Evolutionary conservation across 2,797 vertebrate species (phyloP), one percentile per base, ranked within the genome.

Genomic region (Halcyon smyrnensis): DNA sequence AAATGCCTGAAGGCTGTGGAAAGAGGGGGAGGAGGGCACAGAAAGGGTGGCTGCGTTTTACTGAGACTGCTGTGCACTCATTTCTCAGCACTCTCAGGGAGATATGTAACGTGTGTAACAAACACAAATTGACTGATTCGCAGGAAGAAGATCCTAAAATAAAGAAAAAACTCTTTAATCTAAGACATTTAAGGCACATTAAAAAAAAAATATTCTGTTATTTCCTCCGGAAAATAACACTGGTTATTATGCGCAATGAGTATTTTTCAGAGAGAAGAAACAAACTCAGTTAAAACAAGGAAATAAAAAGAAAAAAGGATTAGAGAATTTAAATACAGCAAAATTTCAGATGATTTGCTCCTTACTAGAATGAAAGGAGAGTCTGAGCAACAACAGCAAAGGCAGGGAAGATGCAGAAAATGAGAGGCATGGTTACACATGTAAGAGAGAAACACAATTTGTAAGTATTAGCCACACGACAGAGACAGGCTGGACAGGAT

Each of bases 221-320:
- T 85, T 94, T 87, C 60, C 59, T 17, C 30, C 89, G 81, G 81
- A 90, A 96, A 96, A 87, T 25, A 92, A 60, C 77, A 85, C 18
- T 60, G 75, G 63, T 62, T 70, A 87, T 97, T 95, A 92, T 1
- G 19, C 27, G 5, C 59, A 87, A 59, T 65, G n/a, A 89, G 54
- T 75, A 80, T 81, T 94, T 94, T 94, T 93, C 78, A 46, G 50
- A 92, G 75, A 87, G 77, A 74, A 78, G 59, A 51, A 91, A 65
- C 19, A 95, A 97, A 96, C n/a, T 56, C 46, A 45, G 90, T 95
- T 95, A 93, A 87, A 95, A 70, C 24, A 87, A 89, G 92, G 95
- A 93, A 97, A 87, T 89, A 90, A 87, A 92, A 91, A 81, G 78
- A 78, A 96, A 94, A 96, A 87, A 90, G 30, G 20, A 95, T 96